Base-by-base conservation (phyloP, 2,113 vertebrate genomes). In the Heterochromis multidens region DNA sequence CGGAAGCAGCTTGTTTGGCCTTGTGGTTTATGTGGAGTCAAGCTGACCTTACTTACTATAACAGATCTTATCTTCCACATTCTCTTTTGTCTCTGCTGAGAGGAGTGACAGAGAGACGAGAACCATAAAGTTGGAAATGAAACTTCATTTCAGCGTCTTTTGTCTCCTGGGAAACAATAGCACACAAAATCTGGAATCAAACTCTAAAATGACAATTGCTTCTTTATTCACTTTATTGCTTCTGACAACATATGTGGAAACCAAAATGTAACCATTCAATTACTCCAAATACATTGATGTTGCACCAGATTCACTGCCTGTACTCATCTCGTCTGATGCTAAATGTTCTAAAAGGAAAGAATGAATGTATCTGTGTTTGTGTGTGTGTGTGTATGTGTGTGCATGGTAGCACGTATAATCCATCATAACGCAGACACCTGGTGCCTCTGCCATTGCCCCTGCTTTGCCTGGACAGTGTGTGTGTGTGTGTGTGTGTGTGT, bases 361-460 rank as follows among this genome's bases (percentile, higher is more conserved):
- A 62, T 77, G 56, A 72, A 57, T 77, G 40, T n/a, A 8, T 83
- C 2, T 79, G 5, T 76, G 14, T 74, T 31, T 59, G 59, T 76
- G 74, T 61, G 58, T 37, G 40, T 56, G 17, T 46, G 63, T 72
- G 80, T 77, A 27, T 70, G 74, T 62, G 62, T 1, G 35, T 0
- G 35, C 13, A 9, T 63, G 33, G 17, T 80, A 61, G 74, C 67
- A 86, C 13, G 40, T 80, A 63, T 90, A 86, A 91, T 92, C 88
- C 89, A 91, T 91, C 91, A 87, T 84, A 83, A 77, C 3, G 2
- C 85, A 89, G 87, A 91, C 90, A 90, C 91, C 89, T 86, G 89
- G 84, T 85, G 89, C 90, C 87, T 77, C 31, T 70, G 79, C 43
- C 17, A 80, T 82, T 81, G 60, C 82, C 52, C 59, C 79, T 81